Percentiles rank a stretch among this genome's conserved stretches.
Evolutionary conservation across 1,140 invertebrate species (phyloP).

Genomic region (Ridgeia piscesae): DNA sequence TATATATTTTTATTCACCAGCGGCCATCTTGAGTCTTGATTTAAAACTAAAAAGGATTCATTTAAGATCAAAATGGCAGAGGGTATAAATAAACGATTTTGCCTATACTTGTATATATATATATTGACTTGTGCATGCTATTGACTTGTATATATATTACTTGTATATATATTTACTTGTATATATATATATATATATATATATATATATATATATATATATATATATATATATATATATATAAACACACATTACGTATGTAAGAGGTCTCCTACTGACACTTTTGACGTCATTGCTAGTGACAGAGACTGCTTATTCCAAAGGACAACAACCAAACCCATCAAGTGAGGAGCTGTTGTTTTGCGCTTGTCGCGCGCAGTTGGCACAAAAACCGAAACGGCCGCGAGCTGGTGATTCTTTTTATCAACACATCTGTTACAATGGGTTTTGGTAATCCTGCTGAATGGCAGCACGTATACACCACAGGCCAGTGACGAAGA

Average conservation of each 20-base stretch:
- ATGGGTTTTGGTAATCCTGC: neutral
- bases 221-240: too few relatives aligned
- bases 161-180: neutral
- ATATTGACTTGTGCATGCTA: too few relatives aligned
- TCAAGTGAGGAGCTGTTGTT: neutral
- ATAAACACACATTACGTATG: too few relatives aligned
- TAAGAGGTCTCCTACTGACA: neutral
- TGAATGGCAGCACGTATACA: neutral
- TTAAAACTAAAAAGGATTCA: too few relatives aligned
- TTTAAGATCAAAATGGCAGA: too few relatives aligned
- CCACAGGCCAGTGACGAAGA: neutral
- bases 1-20: too few relatives aligned
- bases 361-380: neutral
- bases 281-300: neutral
- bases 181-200: constrained; percentile 24
- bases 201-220: constrained; percentile 12
- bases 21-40: too few relatives aligned
- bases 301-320: neutral
- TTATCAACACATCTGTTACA: neutral
- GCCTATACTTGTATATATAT: too few relatives aligned
- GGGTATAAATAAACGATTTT: too few relatives aligned
- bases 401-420: neutral
- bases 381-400: neutral
- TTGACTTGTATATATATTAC: too few relatives aligned
- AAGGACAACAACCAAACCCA: neutral